phyloP scores from a whole-genome alignment of 2,797 vertebrate genomes.

The Megalops cyprinoides region DNA sequence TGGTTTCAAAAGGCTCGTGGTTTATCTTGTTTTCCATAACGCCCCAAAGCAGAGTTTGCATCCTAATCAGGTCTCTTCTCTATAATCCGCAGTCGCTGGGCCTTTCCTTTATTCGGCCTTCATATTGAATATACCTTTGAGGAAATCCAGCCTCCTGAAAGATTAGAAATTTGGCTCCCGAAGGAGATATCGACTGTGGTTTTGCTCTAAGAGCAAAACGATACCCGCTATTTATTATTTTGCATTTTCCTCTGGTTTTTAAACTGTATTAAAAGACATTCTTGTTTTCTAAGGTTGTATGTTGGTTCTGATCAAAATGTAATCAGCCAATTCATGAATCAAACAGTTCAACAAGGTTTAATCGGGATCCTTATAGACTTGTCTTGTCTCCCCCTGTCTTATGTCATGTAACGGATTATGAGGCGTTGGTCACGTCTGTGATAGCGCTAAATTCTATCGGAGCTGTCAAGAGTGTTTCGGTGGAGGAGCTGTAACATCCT shows the following conservation, averaged over 20 bases:
- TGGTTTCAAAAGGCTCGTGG: slow-evolving; percentile 43
- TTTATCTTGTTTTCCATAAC: slow-evolving; percentile 53
- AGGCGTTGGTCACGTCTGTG: not conserved
- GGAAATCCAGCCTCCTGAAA: slow-evolving; percentile 7
- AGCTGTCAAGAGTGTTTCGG: not conserved
- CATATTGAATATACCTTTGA: slow-evolving; percentile 36
- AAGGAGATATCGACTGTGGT: slow-evolving; percentile 16
- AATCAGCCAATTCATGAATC: not conserved
- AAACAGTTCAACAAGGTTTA: not conserved
- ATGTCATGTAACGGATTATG: slow-evolving; percentile 4
- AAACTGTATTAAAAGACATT: not conserved
- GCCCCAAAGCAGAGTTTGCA: slow-evolving; percentile 43
- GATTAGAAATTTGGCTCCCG: slow-evolving; percentile 30
- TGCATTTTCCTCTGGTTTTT: not conserved
- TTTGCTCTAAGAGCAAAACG: not conserved
- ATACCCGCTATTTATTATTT: not conserved
- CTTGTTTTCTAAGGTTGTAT: not conserved
- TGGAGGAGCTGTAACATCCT: not conserved
- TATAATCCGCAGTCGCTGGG: slow-evolving; percentile 46
- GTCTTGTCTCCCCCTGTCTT: not conserved
- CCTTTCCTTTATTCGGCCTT: slow-evolving; percentile 37
- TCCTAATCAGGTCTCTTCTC: slow-evolving; percentile 44
- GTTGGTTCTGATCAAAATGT: not conserved
- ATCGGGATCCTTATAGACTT: not conserved
- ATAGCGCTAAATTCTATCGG: not conserved